Evolutionary conservation across 2,797 vertebrate genomes (phyloP).

Genomic region (Podarcis lilfordi): DNA sequence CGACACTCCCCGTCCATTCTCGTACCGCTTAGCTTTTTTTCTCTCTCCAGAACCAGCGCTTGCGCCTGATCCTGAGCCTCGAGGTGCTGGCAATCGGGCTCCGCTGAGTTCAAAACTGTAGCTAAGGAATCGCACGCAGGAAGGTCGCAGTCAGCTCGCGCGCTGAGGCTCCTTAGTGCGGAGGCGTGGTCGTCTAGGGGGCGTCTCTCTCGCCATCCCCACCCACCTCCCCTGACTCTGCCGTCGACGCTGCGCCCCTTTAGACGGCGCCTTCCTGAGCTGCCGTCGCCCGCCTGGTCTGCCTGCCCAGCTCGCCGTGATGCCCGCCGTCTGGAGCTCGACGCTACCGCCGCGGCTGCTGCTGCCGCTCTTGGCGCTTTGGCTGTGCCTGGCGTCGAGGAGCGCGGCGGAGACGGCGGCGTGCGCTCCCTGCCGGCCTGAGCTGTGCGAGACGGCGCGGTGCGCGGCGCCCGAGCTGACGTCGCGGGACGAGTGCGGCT

Average conservation of each 20-base stretch:
- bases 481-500: constrained; percentile 73
- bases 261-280: neutral
- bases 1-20: no score
- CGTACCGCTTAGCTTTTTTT: no score
- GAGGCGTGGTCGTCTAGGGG: constrained; percentile 9
- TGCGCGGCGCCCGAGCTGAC: constrained; percentile 67
- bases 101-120: no score
- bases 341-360: constrained; percentile 33
- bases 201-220: neutral
- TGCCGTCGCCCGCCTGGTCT: no score
- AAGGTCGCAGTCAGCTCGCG: no score
- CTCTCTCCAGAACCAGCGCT: no score
- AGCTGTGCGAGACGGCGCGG: constrained; percentile 50
- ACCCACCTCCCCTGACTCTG: neutral
- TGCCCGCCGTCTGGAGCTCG: neutral
- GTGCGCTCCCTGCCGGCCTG: constrained; percentile 66
- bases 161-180: neutral
- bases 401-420: neutral
- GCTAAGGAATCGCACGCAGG: no score
- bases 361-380: constrained; percentile 32
- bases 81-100: no score
- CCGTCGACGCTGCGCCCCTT: neutral
- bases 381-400: constrained; percentile 2
- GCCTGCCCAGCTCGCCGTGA: neutral
- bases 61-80: no score